A percentile compares a stretch with the other conserved stretches of the same genome.
phyloP scores from a whole-genome alignment of 2,113 vertebrate species.

The Gila orcuttii region DNA sequence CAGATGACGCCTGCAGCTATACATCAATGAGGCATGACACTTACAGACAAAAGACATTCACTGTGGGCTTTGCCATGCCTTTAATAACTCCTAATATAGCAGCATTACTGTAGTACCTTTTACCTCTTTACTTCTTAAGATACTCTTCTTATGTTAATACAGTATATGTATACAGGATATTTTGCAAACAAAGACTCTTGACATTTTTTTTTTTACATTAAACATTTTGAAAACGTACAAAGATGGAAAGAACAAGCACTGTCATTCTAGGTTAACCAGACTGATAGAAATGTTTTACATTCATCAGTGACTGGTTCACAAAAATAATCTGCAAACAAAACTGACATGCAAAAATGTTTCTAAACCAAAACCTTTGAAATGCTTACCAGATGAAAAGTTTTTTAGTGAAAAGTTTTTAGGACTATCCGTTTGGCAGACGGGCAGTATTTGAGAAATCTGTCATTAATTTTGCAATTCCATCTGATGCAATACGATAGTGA shows the following conservation, averaged over 20 bases:
- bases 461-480: not conserved
- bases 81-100: slow-evolving; percentile 12
- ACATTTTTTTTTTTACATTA: too few species aligned
- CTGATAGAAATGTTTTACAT: too few species aligned
- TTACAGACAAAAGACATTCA: slow-evolving; percentile 12
- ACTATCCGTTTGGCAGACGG: not conserved
- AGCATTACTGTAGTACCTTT: not conserved
- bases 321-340: not conserved
- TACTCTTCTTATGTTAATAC: too few species aligned
- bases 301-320: not conserved
- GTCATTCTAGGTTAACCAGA: too few species aligned
- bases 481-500: not conserved
- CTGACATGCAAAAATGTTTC: not conserved
- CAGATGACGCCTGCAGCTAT: slow-evolving; percentile 16
- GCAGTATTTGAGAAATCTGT: not conserved
- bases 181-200: too few species aligned
- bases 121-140: not conserved
- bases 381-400: not conserved
- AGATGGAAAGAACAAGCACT: too few species aligned
- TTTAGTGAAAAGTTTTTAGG: not conserved
- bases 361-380: not conserved
- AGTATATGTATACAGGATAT: too few species aligned
- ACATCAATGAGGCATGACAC: slow-evolving; percentile 28
- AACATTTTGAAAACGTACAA: too few species aligned
- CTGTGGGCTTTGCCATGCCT: not conserved